Evolutionary conservation across 2,113 vertebrate genomes (phyloP).

Genomic region (Boleophthalmus pectinirostris): DNA sequence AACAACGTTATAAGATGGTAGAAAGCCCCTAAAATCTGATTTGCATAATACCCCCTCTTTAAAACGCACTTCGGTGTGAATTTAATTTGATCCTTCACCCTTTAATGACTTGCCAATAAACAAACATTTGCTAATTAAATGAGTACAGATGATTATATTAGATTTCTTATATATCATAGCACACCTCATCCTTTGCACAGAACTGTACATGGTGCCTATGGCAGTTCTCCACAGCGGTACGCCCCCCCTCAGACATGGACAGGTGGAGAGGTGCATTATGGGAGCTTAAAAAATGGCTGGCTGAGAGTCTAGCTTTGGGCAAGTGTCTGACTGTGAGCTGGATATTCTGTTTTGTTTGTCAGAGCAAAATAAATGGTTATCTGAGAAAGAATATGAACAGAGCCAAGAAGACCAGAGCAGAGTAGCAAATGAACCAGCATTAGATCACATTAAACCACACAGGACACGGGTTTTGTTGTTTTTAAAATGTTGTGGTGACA

Average conservation of each 20-base stretch:
- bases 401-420: not conserved
- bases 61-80: too few relatives aligned
- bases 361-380: constrained; percentile 27
- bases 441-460: not conserved
- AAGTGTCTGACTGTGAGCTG: constrained; percentile 42
- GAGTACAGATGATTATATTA: too few relatives aligned
- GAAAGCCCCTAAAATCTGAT: too few relatives aligned
- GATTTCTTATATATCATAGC: too few relatives aligned
- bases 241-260: constrained; percentile 61
- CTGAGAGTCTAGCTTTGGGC: constrained; percentile 44
- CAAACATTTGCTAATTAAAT: too few relatives aligned
- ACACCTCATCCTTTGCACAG: not conserved
- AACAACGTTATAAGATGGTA: too few relatives aligned
- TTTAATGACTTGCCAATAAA: too few relatives aligned
- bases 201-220: constrained; percentile 24
- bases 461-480: not conserved
- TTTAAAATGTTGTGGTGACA: not conserved
- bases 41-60: too few relatives aligned
- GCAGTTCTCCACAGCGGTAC: constrained; percentile 36
- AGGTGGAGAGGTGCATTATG: constrained; percentile 53
- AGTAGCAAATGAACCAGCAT: not conserved
- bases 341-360: constrained; percentile 28
- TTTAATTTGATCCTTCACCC: too few relatives aligned
- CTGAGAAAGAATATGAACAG: constrained; percentile 6
- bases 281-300: constrained; percentile 34